These are phyloP conservation scores for Zelleria hepariella DNA, from an alignment of 2,888 invertebrate genomes.

Conservation along the genomic window DNA sequence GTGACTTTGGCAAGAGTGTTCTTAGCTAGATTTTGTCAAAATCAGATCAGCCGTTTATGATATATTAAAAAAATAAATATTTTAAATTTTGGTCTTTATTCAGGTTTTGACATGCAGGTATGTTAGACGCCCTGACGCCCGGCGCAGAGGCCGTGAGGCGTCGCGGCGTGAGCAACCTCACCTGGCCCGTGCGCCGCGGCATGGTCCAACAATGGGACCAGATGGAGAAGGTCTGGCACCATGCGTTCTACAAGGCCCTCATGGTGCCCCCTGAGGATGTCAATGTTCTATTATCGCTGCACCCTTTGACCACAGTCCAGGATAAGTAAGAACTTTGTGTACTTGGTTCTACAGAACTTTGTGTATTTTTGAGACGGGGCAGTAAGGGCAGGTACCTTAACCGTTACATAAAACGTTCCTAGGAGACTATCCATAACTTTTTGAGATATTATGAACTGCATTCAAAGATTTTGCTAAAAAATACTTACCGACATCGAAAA, in stretches of 20 bases:
- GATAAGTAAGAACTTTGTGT: slow-evolving; percentile 73
- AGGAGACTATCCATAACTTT: too few species aligned
- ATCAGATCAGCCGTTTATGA: too few species aligned
- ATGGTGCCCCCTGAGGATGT: slow-evolving; percentile 86
- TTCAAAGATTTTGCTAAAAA: too few species aligned
- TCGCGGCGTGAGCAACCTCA: slow-evolving; percentile 61
- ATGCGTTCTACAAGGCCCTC: slow-evolving; percentile 86
- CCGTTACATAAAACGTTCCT: background rate
- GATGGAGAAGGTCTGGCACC: slow-evolving; percentile 92
- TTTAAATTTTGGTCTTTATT: background rate
- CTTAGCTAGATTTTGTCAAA: too few species aligned
- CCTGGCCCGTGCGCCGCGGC: slow-evolving; percentile 85
- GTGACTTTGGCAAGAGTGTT: too few species aligned
- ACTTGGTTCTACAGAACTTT: too few species aligned
- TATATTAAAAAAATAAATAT: background rate
- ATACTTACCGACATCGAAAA: too few species aligned
- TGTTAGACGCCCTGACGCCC: slow-evolving; percentile 33
- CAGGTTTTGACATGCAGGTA: slow-evolving; percentile 33
- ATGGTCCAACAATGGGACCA: slow-evolving; percentile 88
- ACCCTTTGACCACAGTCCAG: slow-evolving; percentile 84
- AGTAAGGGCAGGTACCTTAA: too few species aligned
- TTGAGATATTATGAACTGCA: too few species aligned
- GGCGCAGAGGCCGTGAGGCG: slow-evolving; percentile 74
- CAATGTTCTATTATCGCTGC: slow-evolving; percentile 83
- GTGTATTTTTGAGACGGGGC: too few species aligned